Percentiles rank a stretch among this genome's conserved stretches.
Conservation (phyloP, 2,113 vertebrate genomes). For the Fregetta grallaria region DNA sequence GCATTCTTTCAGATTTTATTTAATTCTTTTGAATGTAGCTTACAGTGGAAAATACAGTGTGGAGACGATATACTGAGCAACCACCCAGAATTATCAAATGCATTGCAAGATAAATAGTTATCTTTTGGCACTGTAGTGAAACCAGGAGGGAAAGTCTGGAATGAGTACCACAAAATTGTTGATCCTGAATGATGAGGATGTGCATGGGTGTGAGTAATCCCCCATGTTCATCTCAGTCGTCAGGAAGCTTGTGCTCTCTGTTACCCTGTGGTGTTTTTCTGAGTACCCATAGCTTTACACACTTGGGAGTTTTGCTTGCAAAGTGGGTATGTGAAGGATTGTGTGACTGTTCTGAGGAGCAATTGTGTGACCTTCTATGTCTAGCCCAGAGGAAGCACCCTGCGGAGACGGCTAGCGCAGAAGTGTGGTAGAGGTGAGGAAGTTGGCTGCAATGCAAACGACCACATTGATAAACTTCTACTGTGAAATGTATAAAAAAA, state of each 20-base stretch:
- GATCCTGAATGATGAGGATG: not conserved
- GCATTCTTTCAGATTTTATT: not conserved
- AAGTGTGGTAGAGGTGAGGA: not conserved
- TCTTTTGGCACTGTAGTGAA: not conserved
- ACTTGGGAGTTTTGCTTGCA: not conserved
- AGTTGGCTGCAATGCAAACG: not conserved
- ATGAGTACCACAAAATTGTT: not conserved
- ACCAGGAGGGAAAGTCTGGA: not conserved
- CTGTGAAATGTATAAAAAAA: not conserved
- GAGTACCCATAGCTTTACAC: not conserved
- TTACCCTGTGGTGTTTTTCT: not conserved
- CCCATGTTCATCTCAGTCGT: not conserved
- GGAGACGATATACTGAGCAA: not conserved
- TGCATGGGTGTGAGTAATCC: not conserved
- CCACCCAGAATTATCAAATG: not conserved
- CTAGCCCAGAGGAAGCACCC: not conserved
- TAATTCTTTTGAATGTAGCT: not conserved
- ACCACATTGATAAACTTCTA: not conserved
- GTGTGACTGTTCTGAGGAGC: not conserved
- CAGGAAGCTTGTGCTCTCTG: not conserved
- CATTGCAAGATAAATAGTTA: not conserved
- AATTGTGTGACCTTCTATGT: not conserved
- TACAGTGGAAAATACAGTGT: not conserved
- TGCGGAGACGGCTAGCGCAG: not conserved
- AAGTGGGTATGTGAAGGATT: not conserved